Evolutionary conservation across 2,797 vertebrate species (phyloP), one percentile per base, ranked within the genome.

Genomic region (Dryobates pubescens): DNA sequence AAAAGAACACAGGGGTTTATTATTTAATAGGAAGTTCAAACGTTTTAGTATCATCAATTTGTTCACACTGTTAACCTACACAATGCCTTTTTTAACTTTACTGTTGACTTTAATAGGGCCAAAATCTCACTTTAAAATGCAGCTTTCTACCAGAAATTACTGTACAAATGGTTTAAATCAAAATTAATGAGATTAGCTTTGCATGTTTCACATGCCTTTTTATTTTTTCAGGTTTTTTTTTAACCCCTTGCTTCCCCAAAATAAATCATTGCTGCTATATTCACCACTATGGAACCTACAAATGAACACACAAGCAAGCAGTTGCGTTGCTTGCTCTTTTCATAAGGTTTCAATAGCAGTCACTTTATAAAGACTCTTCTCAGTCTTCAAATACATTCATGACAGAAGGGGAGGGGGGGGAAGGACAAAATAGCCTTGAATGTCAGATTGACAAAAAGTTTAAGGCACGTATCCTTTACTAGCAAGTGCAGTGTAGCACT

Each of bases 11-110:
- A 86, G 92, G 82, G 86, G 93, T 72, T 94, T 96, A 93, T 72
- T 93, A 89, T 95, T 95, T 89, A 95, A 95, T 89, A 88, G 90
- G 59, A 95, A 90, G 90, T 95, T 90, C 79, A 95, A 90, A 67
- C 20, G 9, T 67, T 96, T 94, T 94, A 80, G 84, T 78, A 90
- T 80, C 82, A 94, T 87, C 89, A 90, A 94, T 90, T 94, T 93
- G 76, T 90, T 93, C 91, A 95, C 84, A 78, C 47, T 72, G 86
- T 93, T 94, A 94, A 89, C 87, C 73, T 88, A 85, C 12, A 67
- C 2, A 3, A 69, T 78, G 41, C 32, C 56, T 80, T 77, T 88
- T 88, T 91, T 87, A 91, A 90, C 69, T 90, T 90, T 53, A 91
- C 43, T 80, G 68, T 72, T 94, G 76, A 90, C 59, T 93, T 94